Base-by-base conservation (phyloP, 2,113 vertebrate genomes). In the Myxocyprinus asiaticus region DNA sequence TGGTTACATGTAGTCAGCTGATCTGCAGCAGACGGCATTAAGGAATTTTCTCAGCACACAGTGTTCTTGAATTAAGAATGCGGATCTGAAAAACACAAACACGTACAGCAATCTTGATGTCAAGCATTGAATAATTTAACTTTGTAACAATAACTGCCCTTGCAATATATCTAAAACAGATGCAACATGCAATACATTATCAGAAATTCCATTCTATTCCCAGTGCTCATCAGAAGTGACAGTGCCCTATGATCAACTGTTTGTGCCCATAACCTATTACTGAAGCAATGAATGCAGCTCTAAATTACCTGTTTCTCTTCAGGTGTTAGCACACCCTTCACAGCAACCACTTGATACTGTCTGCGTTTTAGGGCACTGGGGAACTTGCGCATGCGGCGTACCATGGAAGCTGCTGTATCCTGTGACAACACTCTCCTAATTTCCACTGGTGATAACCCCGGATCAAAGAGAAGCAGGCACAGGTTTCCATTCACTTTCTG, bases 321-420 rank as follows among this genome's bases (percentile, higher is more conserved):
- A 44, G 87, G 73, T n/a, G 95, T 91, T 43, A 99, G 90, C 4
- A 91, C 42, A 0, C 95, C 96, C 80, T 94, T 93, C 82, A 93
- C 88, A 69, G 91, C 85, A 84, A 98, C 94, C 81, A 98, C 90
- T 83, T 99, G 97, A 90, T 98, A 99, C 22, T 98, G 97, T 75
- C 90, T 94, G 89, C 96, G 94, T 87, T 96, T 98, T 76, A 99
- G 90, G 87, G 89, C 90, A 64, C 93, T 81, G 12, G 90, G 77
- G 83, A 88, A 93, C 84, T 89, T 96, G 63, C 92, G 90, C 64
- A 99, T 83, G 0, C 87, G 86, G 70, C 82, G 94, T 51, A 96
- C 55, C 67, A 73, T 88, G 15, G 81, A 17, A 15, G 86, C 67
- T n/a, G 90, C 87, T 0, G 85, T 64, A 44, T 90, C 91, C 12